Percentiles rank a stretch among this genome's conserved stretches.
phyloP scores from a whole-genome alignment of 1,140 invertebrate species.

The Papilio dardanus region DNA sequence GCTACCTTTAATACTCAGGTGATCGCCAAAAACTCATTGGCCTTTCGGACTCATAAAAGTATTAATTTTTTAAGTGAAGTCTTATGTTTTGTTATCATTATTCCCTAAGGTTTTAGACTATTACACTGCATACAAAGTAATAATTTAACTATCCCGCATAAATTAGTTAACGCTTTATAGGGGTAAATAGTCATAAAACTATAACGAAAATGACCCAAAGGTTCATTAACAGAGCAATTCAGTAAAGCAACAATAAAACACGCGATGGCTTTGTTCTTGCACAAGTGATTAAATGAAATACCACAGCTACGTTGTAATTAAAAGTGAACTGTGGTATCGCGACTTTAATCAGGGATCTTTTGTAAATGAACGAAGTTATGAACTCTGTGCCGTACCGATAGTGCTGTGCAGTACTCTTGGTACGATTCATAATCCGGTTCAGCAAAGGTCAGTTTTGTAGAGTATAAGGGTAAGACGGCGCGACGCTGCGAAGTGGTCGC shows the following conservation, averaged over 20 bases:
- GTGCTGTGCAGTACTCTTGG: background rate
- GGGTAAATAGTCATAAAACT: background rate
- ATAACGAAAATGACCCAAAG: background rate
- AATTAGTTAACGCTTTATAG: background rate
- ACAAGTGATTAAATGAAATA: constrained; percentile 27
- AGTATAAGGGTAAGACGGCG: constrained; percentile 8
- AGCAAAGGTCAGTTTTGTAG: background rate
- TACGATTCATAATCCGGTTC: background rate
- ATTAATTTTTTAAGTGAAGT: background rate
- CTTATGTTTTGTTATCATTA: no score
- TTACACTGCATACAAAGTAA: background rate
- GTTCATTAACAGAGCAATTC: constrained; percentile 7
- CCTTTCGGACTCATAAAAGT: no score
- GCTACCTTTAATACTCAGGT: background rate
- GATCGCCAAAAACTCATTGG: background rate
- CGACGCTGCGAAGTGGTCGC: constrained; percentile 8
- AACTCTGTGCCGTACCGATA: background rate
- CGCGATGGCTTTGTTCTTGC: constrained; percentile 8
- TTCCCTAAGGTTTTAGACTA: background rate
- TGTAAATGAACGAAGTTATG: background rate
- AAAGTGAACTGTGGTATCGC: constrained; percentile 20
- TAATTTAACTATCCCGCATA: background rate
- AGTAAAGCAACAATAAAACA: constrained; percentile 10
- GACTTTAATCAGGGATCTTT: constrained; percentile 9
- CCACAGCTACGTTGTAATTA: constrained; percentile 14